These are phyloP conservation scores for Bembecia ichneumoniformis DNA, from an alignment of 2,888 invertebrate genomes.

Conservation along the genomic window DNA sequence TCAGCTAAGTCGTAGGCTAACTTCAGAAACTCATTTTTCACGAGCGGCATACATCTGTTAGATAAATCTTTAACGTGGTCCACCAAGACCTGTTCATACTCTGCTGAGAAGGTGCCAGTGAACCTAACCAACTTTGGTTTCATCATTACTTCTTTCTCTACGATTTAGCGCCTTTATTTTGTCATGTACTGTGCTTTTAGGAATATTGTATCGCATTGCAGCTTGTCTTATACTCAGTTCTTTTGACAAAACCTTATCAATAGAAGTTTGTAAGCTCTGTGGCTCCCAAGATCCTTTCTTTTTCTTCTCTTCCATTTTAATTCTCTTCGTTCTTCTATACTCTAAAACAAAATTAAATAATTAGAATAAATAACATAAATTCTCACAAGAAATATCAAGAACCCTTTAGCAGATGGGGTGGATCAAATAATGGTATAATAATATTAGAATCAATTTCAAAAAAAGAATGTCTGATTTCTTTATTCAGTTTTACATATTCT, in stretches of 20 bases:
- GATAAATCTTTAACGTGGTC: no score
- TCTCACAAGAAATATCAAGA: constrained; percentile 1
- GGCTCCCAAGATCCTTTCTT: constrained; percentile 4
- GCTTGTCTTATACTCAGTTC: constrained; percentile 1
- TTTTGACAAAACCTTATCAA: constrained; percentile 4
- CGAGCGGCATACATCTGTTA: no score
- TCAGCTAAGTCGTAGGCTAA: no score
- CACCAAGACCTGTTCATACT: constrained; percentile 10
- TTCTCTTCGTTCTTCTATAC: constrained; percentile 2
- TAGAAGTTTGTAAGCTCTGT: constrained; percentile 3
- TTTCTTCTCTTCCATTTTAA: constrained; percentile 2
- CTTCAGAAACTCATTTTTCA: no score
- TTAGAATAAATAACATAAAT: constrained; percentile 1
- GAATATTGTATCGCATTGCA: constrained; percentile 2
- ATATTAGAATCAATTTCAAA: no score
- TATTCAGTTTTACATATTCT: no score
- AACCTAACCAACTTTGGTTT: constrained; percentile 6
- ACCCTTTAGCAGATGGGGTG: no score
- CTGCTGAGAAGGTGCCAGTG: constrained; percentile 9
- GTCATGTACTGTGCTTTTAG: constrained; percentile 6
- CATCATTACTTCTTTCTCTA: constrained; percentile 5
- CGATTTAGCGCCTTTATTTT: constrained; percentile 3
- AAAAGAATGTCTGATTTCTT: no score
- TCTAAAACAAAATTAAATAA: no score
- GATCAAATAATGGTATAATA: no score